These are phyloP conservation scores for Eristalinus aeneus DNA, from an alignment of 2,888 invertebrate species.

Conservation along the genomic window DNA sequence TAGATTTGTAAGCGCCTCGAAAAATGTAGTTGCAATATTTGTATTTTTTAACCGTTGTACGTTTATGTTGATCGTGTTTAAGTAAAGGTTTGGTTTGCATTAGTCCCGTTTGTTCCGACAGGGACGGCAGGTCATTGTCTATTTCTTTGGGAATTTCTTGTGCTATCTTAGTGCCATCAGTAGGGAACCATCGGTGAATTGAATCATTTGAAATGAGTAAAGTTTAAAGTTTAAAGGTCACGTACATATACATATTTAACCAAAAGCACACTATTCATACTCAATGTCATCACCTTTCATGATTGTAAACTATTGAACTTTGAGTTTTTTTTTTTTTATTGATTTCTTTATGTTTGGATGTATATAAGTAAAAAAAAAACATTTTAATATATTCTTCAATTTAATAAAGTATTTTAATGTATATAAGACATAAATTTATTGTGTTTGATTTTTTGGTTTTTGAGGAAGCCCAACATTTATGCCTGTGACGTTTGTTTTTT, in stretches of 20 bases:
- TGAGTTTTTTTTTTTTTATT: conserved; percentile 30
- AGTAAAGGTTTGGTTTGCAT: conserved; percentile 19
- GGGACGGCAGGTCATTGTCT: background rate
- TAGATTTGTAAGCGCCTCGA: conserved; percentile 63
- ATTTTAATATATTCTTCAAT: conserved; percentile 65
- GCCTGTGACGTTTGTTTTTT: too few relatives aligned
- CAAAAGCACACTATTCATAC: conserved; percentile 38
- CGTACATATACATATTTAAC: conserved; percentile 39
- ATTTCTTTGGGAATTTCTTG: conserved; percentile 14
- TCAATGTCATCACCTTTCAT: conserved; percentile 26
- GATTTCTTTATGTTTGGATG: conserved; percentile 49
- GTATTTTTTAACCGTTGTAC: conserved; percentile 18
- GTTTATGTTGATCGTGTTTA: conserved; percentile 32
- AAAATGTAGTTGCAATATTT: conserved; percentile 63
- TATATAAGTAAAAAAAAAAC: conserved; percentile 65
- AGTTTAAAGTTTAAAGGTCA: background rate
- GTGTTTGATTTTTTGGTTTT: too few relatives aligned
- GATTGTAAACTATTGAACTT: conserved; percentile 38
- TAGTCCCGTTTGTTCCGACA: background rate
- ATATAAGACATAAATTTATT: conserved; percentile 31
- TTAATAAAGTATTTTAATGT: conserved; percentile 66
- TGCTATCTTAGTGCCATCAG: conserved; percentile 63
- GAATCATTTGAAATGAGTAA: conserved; percentile 19
- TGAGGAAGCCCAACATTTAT: too few relatives aligned
- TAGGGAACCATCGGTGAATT: conserved; percentile 30